Conservation (phyloP, 2,797 vertebrate genomes). For the Squalus acanthias region DNA sequence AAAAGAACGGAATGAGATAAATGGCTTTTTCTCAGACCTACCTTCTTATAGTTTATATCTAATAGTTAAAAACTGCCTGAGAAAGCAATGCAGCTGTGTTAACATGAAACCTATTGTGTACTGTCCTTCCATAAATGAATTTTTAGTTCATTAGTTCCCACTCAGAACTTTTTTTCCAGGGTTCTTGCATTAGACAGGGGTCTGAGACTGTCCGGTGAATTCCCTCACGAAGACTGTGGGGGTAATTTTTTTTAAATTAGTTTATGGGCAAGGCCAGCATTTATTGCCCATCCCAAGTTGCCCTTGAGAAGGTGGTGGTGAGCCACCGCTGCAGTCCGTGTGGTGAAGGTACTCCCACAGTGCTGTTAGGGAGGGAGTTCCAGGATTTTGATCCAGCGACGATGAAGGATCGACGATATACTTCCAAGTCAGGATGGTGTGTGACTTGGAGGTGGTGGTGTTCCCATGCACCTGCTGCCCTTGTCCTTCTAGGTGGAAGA, state of each 20-base stretch:
- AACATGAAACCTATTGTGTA: constrained; percentile 3
- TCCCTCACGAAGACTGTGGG: not conserved
- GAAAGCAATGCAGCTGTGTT: not conserved
- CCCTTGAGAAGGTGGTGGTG: too few relatives aligned
- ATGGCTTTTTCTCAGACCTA: not conserved
- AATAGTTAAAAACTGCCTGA: not conserved
- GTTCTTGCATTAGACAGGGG: not conserved
- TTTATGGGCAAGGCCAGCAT: too few relatives aligned
- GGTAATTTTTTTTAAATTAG: not conserved
- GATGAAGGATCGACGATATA: too few relatives aligned
- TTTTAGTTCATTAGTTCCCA: not conserved
- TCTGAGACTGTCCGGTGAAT: not conserved
- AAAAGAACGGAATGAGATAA: not conserved
- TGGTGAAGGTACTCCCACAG: too few relatives aligned
- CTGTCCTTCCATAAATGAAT: not conserved
- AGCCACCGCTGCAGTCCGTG: too few relatives aligned
- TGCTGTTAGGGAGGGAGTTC: too few relatives aligned
- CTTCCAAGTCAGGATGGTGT: too few relatives aligned
- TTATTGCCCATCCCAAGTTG: too few relatives aligned
- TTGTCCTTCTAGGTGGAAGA: too few relatives aligned
- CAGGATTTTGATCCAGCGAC: too few relatives aligned
- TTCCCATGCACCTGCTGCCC: too few relatives aligned
- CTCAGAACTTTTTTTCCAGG: not conserved
- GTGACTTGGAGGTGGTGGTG: too few relatives aligned
- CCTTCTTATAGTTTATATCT: not conserved